phyloP scores from a whole-genome alignment of 2,797 vertebrate genomes.

The Microctenopoma steveboyesi region DNA sequence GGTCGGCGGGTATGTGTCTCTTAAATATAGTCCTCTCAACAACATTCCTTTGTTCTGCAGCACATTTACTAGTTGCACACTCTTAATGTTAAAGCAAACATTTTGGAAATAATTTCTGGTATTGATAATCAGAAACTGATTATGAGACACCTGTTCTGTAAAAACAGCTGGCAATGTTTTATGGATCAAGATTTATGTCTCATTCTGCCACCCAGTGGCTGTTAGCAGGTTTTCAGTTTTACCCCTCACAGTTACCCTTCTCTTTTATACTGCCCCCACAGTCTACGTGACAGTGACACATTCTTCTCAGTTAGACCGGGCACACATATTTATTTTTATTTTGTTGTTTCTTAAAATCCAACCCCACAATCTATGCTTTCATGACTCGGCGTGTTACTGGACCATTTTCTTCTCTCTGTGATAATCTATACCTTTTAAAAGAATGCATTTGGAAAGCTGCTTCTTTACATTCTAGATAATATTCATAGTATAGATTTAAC shows the following conservation, averaged over 20 bases:
- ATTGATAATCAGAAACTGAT: background rate
- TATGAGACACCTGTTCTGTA: background rate
- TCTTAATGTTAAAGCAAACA: background rate
- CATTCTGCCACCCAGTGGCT: conserved; percentile 54
- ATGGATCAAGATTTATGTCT: conserved; percentile 6
- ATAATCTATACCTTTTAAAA: background rate
- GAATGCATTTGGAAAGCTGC: background rate
- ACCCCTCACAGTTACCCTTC: background rate
- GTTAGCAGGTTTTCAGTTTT: background rate
- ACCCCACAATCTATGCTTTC: too few relatives aligned
- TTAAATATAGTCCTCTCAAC: background rate
- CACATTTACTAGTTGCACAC: background rate
- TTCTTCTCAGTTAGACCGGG: too few relatives aligned
- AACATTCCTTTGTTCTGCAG: background rate
- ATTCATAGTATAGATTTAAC: background rate
- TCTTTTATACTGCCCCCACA: background rate
- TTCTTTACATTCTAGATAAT: background rate
- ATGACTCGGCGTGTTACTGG: background rate
- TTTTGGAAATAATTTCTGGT: background rate
- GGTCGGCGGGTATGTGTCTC: conserved; percentile 76
- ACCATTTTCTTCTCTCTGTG: background rate
- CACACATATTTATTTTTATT: too few relatives aligned
- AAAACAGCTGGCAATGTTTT: too few relatives aligned
- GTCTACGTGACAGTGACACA: too few relatives aligned
- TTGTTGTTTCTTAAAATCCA: too few relatives aligned